Evolutionary conservation across 1,140 invertebrate genomes (phyloP), one percentile per base, ranked within the genome.

Genomic region (Aphelinus atriplicis): DNA sequence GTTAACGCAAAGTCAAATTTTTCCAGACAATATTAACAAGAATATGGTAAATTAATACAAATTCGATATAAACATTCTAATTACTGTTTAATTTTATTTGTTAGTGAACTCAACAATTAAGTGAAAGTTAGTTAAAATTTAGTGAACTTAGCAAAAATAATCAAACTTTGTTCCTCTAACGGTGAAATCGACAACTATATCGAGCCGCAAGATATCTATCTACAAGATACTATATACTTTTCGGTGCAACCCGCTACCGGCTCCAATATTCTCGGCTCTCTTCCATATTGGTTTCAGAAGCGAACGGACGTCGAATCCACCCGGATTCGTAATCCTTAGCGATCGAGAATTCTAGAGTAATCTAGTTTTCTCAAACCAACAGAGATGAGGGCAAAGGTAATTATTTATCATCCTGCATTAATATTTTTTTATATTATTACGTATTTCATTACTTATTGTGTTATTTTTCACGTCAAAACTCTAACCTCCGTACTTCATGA

Each of bases 351-450:
- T 81, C 78, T 82, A 81, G 78, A 76, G 5, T 63, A 71, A 76
- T 80, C 80, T 85, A 84, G 73, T 65, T 65, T 78, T 80, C 69
- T 80, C 62, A 71, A 75, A 69, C 45, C 69, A 43, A 10, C 55
- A 48, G 81, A 75, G 48, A 88, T 88, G 86, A 88, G 86, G 82
- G 86, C 86, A 65, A 88, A 88, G 85, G 86, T 88, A 81, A 79
- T 72, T 55, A 58, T 60, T 66, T 6, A 63, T 43, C 2, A 10
- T 71, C 56, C 55, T 9, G 50, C 72, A 26, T 69, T 51, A 26
- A 74, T 77, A 77, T 79, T 80, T 78, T 58, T 56, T 60, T 66
- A 3, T 53, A 43, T 64, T 60, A 26, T 48, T 57, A 60, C n/a
- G 7, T 68, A 48, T 58, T 58, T 48, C 26, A 26, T 26, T 26